phyloP scores from a whole-genome alignment of 2,888 invertebrate species.

The Drosophila paranaensis region DNA sequence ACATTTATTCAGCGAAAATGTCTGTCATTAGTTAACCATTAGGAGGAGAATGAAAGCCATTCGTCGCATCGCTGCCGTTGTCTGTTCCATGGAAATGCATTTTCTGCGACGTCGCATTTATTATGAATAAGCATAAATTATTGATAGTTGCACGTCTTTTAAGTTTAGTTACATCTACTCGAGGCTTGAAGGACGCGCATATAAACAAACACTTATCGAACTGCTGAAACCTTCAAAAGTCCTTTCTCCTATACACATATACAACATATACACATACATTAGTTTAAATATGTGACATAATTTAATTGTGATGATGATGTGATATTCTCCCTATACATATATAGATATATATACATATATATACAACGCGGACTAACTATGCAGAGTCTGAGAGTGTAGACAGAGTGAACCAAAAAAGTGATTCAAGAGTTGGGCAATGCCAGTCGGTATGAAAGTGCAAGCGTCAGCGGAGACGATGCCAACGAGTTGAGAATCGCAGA shows the following conservation, averaged over 20 bases:
- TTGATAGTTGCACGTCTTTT: background rate
- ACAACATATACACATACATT: background rate
- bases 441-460: constrained; percentile 65
- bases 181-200: constrained; percentile 1
- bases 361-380: constrained; percentile 26
- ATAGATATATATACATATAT: constrained; percentile 4
- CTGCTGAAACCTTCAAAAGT: background rate
- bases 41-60: background rate
- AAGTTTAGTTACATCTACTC: no score
- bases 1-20: background rate
- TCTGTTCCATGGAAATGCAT: background rate
- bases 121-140: background rate
- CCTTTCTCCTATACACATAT: background rate
- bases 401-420: background rate
- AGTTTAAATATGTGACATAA: background rate
- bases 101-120: background rate
- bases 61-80: background rate
- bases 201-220: constrained; percentile 10
- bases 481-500: constrained; percentile 59
- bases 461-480: constrained; percentile 57
- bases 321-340: background rate
- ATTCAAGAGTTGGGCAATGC: constrained; percentile 14
- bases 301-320: background rate
- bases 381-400: background rate
- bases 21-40: constrained; percentile 20